Base-by-base conservation (phyloP, 2,888 invertebrate species). In the Lamproptera curius region DNA sequence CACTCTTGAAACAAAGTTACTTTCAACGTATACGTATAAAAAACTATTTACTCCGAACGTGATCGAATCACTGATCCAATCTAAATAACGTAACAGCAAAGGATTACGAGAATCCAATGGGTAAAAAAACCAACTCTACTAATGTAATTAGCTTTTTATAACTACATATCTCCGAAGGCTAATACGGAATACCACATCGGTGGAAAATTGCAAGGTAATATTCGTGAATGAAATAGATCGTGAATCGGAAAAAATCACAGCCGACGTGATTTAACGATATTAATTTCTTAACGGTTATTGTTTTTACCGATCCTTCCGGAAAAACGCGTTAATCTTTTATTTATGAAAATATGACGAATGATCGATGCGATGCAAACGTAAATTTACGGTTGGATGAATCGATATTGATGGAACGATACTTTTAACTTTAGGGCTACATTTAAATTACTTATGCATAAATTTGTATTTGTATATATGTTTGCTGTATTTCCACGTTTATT, bases 121-220 rank as follows among this genome's bases (percentile, higher is more conserved):
- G n/a, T 20, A 11, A 31, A 31, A 31, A 31, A 31, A 28, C n/a
- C 6, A 28, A 28, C 31, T 13, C 31, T 4, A n/a, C 31, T 31
- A 31, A 31, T 31, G 31, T 31, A 31, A 31, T 31, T 13, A 31
- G 31, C 31, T 11, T n/a, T 31, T 31, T 31, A 31, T 31, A 31
- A 31, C 28, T 28, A 16, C 26, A 40, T 40, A 2, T 33, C 41
- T 31, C 13, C 23, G 16, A 31, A 31, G 33, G 31, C 20, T n/a
- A 16, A 40, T 28, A 28, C 16, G 40, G 16, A 16, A 15, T n/a
- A 31, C 31, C 41, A 41, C 33, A 33, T 16, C 16, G 16, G 13
- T 14, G 31, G 41, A 33, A 41, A 41, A 41, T 41, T 41, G 31
- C 31, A 31, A 41, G 41, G 31, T 41, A 41, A 31, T 41, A 41